Evolutionary conservation across 2,113 vertebrate genomes (phyloP).

Genomic region (Colius striatus): DNA sequence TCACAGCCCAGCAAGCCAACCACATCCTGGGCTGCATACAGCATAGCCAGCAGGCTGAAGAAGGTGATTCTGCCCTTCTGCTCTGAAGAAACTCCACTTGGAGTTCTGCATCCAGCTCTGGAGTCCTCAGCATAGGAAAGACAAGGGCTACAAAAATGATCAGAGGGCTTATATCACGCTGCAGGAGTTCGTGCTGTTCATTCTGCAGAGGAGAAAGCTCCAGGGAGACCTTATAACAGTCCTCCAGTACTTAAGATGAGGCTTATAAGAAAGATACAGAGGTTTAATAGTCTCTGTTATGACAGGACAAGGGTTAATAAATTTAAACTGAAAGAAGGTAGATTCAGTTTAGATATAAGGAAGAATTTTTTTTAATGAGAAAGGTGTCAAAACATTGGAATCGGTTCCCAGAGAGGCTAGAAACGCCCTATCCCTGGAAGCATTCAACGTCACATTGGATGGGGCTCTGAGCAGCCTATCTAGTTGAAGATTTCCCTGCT

Average conservation of each 20-base stretch:
- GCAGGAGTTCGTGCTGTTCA: not conserved
- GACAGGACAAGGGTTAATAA: not conserved
- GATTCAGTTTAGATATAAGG: not conserved
- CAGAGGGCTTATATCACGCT: not conserved
- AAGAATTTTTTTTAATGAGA: not conserved
- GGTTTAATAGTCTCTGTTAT: not conserved
- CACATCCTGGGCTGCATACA: too few relatives aligned
- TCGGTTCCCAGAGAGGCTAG: not conserved
- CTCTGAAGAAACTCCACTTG: not conserved
- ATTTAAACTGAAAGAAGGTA: not conserved
- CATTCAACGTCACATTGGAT: not conserved
- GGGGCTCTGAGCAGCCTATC: not conserved
- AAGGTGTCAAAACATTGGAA: not conserved
- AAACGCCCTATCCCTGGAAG: not conserved
- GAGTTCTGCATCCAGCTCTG: not conserved
- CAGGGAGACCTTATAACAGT: not conserved
- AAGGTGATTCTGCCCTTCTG: too few relatives aligned
- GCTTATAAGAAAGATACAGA: not conserved
- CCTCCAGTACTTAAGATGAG: not conserved
- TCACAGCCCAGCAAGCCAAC: too few relatives aligned
- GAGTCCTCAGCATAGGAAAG: not conserved
- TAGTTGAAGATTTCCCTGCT: not conserved
- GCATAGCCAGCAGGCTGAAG: too few relatives aligned
- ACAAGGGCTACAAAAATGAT: not conserved
- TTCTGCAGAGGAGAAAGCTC: not conserved